Evolutionary conservation across 2,888 invertebrate genomes (phyloP), one percentile per base, ranked within the genome.

Genomic region (Xanthia togata): DNA sequence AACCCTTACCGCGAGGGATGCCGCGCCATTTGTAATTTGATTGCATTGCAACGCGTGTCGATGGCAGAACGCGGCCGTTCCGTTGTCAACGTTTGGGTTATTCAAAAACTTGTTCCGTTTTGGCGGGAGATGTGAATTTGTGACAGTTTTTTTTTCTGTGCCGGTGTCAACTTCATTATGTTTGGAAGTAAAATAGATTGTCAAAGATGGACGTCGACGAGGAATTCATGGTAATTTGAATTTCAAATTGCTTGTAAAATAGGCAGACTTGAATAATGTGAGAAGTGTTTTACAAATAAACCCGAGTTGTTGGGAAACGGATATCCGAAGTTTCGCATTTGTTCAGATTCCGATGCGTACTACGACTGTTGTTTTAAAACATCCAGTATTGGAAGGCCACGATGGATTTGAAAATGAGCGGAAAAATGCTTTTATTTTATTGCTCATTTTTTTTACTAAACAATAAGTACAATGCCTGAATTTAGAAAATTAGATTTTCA

Each of bases 131-230:
- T 78, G 68, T 84, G 86, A 82, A 44, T 64, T 73, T 69, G 83
- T 83, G 83, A 64, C 59, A 77, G 74, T 82, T 77, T 63, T 23
- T 70, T 47, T 69, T 38, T 73, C 70, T 68, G 8, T 73, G 57
- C 50, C 41, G 72, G 69, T 79, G 63, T 63, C 8, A 11, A 17
- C 69, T 44, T 47, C 74, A 63, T n/a, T 57, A 97, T 97, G 97
- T 97, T 97, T 90, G 97, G 97, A 81, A 97, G 97, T 87, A 97
- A 97, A 90, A 91, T 95, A 77, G 97, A 97, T 82, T 97, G 97
- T 68, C 95, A 97, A 91, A 96, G 96, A 82, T 97, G 97, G 97
- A 95, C 96, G 0, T 94, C 94, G 0, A 90, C 91, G 14, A 88
- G 94, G 81, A 92, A 90, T 85, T 88, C 84, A 79, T 83, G 92